These are phyloP conservation scores for Nebria ingens DNA, from an alignment of 1,140 invertebrate genomes.

Conservation along the genomic window DNA sequence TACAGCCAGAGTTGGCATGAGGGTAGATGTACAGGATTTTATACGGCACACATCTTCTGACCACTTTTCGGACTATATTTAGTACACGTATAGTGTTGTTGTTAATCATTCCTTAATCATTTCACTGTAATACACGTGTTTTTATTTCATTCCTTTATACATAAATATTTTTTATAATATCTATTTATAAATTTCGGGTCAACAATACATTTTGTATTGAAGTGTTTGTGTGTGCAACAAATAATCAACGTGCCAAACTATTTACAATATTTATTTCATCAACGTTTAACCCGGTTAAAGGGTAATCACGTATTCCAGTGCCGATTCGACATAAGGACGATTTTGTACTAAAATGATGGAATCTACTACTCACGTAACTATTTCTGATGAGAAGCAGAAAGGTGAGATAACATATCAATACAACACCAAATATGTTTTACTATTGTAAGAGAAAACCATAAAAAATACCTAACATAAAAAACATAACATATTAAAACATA, in stretches of 20 bases:
- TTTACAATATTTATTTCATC: neutral
- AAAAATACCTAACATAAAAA: too few species aligned
- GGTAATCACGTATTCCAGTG: neutral
- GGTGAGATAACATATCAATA: too few species aligned
- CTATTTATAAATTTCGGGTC: too few species aligned
- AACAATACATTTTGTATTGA: too few species aligned
- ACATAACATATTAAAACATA: too few species aligned
- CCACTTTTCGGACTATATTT: slow-evolving; percentile 28
- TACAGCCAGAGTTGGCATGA: slow-evolving; percentile 33
- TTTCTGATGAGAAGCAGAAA: neutral
- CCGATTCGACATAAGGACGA: neutral
- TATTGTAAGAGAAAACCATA: too few species aligned
- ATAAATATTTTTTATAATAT: too few species aligned
- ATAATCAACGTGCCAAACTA: neutral
- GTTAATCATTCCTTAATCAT: slow-evolving; percentile 5
- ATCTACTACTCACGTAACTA: neutral
- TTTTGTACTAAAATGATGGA: neutral
- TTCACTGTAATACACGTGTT: too few species aligned
- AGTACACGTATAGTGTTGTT: slow-evolving; percentile 8
- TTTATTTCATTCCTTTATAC: too few species aligned
- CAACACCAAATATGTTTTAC: too few species aligned
- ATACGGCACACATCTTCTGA: slow-evolving; percentile 33
- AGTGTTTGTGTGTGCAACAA: too few species aligned
- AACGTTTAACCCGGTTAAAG: neutral
- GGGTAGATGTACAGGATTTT: slow-evolving; percentile 29